Evolutionary conservation across 2,888 invertebrate species (phyloP), one percentile per base, ranked within the genome.

Genomic region (Diarsia rubi): DNA sequence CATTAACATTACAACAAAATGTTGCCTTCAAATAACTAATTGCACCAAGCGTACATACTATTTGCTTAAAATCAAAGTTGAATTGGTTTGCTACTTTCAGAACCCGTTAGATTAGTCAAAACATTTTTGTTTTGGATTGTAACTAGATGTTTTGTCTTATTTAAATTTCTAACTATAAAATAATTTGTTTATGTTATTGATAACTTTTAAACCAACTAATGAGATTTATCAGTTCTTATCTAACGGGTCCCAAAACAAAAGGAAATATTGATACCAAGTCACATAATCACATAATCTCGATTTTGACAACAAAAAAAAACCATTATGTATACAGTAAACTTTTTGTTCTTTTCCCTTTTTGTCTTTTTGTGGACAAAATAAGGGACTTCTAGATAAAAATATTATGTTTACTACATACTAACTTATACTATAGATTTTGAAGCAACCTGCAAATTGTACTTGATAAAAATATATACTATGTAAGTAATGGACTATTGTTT

Each of bases 391-490:
- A 88, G 81, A 88, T 89, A 89, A 85, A n/a, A 90, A 87, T 89
- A 89, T 89, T 88, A 90, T 89, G 87, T 90, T 88, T 75, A 91
- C 91, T 93, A 92, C 89, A 88, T 90, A 86, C 94, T 94, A 94
- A 93, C 93, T 91, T 94, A 95, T 90, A 90, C 86, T 83, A 87
- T 85, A 90, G 91, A 93, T 93, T 91, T 91, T 90, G 88, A 92
- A 92, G 91, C 91, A 92, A 93, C 90, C 91, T 91, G 92, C 90
- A 91, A 91, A 93, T 95, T 95, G 95, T 95, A 95, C 96, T 95
- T 95, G 90, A 90, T 87, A 78, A 90, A 90, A 90, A 87, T 85
- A 90, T 90, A 88, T 83, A 84, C 88, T 88, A 86, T 85, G 78
- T 77, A 76, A 84, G 64, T 83, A 84, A 83, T 84, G 86, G 82